Percentiles rank a stretch among this genome's conserved stretches.
Evolutionary conservation across 2,888 invertebrate species (phyloP).

Genomic region (Eupithecia inturbata): DNA sequence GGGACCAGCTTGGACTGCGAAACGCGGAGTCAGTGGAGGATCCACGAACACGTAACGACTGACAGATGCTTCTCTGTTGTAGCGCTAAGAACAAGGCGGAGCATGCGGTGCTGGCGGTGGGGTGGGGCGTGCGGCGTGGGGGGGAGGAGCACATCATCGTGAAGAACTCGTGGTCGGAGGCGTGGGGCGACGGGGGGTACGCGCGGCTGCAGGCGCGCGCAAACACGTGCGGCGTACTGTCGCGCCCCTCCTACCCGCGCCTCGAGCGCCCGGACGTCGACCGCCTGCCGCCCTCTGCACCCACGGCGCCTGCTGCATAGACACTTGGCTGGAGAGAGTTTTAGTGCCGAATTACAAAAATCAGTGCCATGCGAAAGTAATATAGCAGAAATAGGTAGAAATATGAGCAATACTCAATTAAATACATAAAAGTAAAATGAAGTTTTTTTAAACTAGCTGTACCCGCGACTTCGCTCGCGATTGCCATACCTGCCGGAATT

Average conservation of each 20-base stretch:
- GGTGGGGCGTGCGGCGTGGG: slow-evolving; percentile 63
- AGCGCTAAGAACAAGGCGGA: slow-evolving; percentile 54
- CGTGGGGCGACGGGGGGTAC: slow-evolving; percentile 71
- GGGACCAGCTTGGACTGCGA: not conserved
- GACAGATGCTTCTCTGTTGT: slow-evolving; percentile 30
- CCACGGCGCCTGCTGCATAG: not conserved
- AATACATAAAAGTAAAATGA: no score
- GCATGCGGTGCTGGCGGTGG: slow-evolving; percentile 74
- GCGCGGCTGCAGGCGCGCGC: slow-evolving; percentile 61
- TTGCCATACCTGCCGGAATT: no score
- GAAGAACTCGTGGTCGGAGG: slow-evolving; percentile 72
- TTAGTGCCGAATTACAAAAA: no score
- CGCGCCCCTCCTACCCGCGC: slow-evolving; percentile 64
- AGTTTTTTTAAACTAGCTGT: no score
- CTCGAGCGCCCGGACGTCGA: slow-evolving; percentile 59
- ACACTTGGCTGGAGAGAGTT: no score
- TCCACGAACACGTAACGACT: not conserved
- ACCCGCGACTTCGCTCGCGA: no score
- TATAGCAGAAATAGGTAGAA: no score
- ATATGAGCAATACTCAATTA: no score
- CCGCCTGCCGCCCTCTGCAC: slow-evolving; percentile 42
- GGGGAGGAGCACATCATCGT: slow-evolving; percentile 67
- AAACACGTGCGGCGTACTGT: slow-evolving; percentile 73
- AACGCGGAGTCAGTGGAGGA: not conserved
- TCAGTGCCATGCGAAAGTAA: no score